These are phyloP conservation scores for Clusia tigrina DNA, from an alignment of 2,888 invertebrate species.

Conservation along the genomic window DNA sequence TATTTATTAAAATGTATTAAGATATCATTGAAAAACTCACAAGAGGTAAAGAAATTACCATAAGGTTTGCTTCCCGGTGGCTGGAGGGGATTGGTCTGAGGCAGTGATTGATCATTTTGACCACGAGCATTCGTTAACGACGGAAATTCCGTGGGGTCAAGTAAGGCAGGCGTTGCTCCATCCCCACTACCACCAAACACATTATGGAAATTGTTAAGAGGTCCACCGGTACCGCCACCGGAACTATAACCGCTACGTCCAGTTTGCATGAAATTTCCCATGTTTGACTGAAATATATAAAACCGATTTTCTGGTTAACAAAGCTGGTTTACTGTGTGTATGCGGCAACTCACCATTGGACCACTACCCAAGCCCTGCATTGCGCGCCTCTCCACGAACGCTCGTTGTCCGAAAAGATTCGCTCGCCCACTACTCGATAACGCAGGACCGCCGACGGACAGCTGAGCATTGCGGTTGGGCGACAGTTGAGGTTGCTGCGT, in stretches of 20 bases:
- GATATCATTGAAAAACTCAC: slow-evolving; percentile 62
- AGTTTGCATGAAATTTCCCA: slow-evolving; percentile 71
- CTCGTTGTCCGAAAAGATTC: slow-evolving; percentile 80
- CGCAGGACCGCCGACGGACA: slow-evolving; percentile 67
- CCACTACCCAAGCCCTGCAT: slow-evolving; percentile 66
- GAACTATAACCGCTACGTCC: slow-evolving; percentile 68
- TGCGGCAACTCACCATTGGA: slow-evolving; percentile 61
- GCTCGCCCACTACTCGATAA: slow-evolving; percentile 68
- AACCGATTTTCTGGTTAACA: neutral
- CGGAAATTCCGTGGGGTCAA: slow-evolving; percentile 93
- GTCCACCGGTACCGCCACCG: slow-evolving; percentile 68
- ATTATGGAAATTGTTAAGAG: slow-evolving; percentile 80
- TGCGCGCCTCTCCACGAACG: slow-evolving; percentile 80
- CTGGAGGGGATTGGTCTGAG: slow-evolving; percentile 83
- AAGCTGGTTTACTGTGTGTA: slow-evolving; percentile 7
- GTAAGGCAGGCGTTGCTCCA: slow-evolving; percentile 82
- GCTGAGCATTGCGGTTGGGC: slow-evolving; percentile 69
- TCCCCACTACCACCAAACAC: slow-evolving; percentile 82
- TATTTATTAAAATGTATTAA: slow-evolving; percentile 44
- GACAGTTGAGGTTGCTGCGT: slow-evolving; percentile 68
- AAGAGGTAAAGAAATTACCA: slow-evolving; percentile 71
- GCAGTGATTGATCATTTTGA: slow-evolving; percentile 79
- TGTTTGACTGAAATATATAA: slow-evolving; percentile 67
- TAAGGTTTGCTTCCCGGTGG: slow-evolving; percentile 93
- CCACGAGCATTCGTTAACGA: slow-evolving; percentile 85